Conservation (phyloP, 2,113 vertebrate genomes). For the Orcinus orca region DNA sequence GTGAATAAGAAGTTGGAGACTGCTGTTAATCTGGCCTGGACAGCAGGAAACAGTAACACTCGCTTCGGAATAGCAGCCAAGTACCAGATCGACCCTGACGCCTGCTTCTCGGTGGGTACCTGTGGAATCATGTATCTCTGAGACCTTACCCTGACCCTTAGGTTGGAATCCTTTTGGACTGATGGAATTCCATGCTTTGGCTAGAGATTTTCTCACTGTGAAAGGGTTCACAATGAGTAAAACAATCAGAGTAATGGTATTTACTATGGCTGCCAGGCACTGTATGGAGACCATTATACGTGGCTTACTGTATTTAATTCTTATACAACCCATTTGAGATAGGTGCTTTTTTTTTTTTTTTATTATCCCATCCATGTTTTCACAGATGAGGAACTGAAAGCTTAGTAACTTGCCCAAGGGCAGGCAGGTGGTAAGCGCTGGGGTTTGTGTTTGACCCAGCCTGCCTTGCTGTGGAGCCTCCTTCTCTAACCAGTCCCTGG, state of each 20-base stretch:
- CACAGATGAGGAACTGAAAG: not conserved
- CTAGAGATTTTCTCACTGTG: not conserved
- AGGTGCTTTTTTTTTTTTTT: not conserved
- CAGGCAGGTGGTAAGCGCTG: not conserved
- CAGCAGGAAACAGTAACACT: conserved; percentile 98
- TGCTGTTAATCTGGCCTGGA: conserved; percentile 96
- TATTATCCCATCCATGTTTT: not conserved
- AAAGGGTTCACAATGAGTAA: not conserved
- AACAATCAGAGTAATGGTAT: no score
- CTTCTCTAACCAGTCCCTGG: not conserved
- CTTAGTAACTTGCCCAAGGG: not conserved
- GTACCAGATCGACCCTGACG: conserved; percentile 96
- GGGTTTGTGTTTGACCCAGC: not conserved
- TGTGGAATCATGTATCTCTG: no score
- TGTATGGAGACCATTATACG: not conserved
- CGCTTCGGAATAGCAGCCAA: conserved; percentile 98
- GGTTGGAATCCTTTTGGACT: not conserved
- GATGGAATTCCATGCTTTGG: not conserved
- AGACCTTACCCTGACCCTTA: not conserved
- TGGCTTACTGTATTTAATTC: not conserved
- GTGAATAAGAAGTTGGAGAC: conserved; percentile 98
- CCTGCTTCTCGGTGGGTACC: conserved; percentile 94
- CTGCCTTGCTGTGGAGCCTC: not conserved
- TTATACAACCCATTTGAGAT: not conserved
- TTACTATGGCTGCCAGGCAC: not conserved